A percentile compares a stretch with the other conserved stretches of the same genome.
Conservation (phyloP, 2,888 invertebrate species). For the Hypolimnas misippus region DNA sequence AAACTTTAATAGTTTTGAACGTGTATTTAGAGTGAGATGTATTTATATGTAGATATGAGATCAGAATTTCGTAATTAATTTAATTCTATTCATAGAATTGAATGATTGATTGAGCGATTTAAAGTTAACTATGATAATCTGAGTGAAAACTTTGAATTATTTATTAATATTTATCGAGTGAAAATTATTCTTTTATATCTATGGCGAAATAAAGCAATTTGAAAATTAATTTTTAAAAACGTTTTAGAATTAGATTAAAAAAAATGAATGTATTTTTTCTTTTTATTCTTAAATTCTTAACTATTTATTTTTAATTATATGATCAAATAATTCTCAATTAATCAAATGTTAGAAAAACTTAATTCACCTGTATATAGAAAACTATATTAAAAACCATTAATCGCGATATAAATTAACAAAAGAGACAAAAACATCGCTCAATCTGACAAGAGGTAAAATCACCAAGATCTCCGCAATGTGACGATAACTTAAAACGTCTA, state of each 20-base stretch:
- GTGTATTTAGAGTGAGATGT: constrained; percentile 3
- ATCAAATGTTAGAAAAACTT: no score
- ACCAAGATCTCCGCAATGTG: constrained; percentile 20
- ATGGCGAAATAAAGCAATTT: no score
- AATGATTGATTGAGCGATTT: background rate
- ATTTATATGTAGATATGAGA: background rate
- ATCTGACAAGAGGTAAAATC: constrained; percentile 17
- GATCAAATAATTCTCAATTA: no score
- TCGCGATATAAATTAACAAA: no score
- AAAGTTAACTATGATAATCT: background rate
- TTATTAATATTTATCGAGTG: background rate
- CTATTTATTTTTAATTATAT: no score
- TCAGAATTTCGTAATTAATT: background rate
- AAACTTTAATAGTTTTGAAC: background rate
- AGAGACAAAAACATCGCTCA: background rate
- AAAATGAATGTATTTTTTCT: no score
- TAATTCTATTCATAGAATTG: background rate
- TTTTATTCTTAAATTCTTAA: no score
- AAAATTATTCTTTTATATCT: no score
- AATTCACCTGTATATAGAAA: no score
- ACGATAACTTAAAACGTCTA: constrained; percentile 25
- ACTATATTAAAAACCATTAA: no score
- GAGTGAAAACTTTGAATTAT: background rate
- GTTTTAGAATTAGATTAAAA: no score
- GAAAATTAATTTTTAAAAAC: no score